These are phyloP conservation scores for Ligdia adustata DNA, from an alignment of 2,888 invertebrate genomes.

Conservation along the genomic window DNA sequence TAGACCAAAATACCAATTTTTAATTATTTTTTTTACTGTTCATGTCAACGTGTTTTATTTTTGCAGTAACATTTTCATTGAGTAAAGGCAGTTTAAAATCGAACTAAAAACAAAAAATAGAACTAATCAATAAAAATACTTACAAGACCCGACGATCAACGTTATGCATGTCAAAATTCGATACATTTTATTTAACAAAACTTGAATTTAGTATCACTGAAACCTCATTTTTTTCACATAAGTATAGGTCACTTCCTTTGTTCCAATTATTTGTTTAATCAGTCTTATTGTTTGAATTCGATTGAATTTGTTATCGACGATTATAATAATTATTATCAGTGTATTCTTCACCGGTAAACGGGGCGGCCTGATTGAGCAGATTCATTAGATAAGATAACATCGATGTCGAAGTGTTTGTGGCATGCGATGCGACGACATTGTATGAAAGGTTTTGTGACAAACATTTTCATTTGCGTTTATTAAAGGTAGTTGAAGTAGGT, in stretches of 20 bases:
- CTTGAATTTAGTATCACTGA: slow-evolving; percentile 11
- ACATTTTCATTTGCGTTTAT: no score
- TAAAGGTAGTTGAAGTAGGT: no score
- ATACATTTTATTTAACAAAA: slow-evolving; percentile 25
- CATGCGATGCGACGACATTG: no score
- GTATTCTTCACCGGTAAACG: slow-evolving; percentile 47
- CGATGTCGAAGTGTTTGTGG: slow-evolving; percentile 8
- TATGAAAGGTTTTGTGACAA: no score
- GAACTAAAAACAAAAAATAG: no score
- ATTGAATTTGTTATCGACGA: slow-evolving; percentile 41
- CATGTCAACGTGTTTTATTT: no score
- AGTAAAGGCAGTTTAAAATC: no score
- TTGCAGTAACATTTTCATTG: no score
- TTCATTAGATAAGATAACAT: slow-evolving; percentile 47
- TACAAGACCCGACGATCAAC: slow-evolving; percentile 5
- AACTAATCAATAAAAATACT: no score
- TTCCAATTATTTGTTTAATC: slow-evolving; percentile 39
- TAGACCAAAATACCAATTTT: no score
- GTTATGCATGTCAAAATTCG: slow-evolving; percentile 21
- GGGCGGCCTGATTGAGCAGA: slow-evolving; percentile 50
- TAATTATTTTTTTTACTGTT: no score
- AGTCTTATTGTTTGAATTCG: slow-evolving; percentile 35
- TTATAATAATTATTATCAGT: slow-evolving; percentile 39
- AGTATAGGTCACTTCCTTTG: background rate
- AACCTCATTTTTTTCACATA: slow-evolving; percentile 7